Base-by-base conservation (phyloP, 1,140 invertebrate species). In the Oreohelix idahoensis region DNA sequence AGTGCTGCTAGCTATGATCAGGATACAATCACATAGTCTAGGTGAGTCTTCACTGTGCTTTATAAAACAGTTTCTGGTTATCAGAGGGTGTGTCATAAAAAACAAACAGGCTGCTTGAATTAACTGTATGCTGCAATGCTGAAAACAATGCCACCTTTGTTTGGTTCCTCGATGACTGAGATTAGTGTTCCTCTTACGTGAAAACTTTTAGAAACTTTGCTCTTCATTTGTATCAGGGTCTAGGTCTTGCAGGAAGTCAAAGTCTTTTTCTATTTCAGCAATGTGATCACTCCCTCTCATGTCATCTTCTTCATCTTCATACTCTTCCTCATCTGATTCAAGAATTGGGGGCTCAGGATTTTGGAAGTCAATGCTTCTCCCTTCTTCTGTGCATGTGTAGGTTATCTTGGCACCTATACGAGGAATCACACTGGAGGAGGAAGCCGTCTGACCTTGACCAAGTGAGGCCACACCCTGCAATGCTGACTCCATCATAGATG, bases 181-280 rank as follows among this genome's bases (percentile, higher is more conserved):
- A 58, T 58, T 58, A 11, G 17, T n/a, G 26, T 15, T 58, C 5
- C 53, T 20, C 20, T 32, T 8, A 32, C 20, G 2, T 32, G 0
- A 32, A 13, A 32, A 32, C 11, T 1, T 66, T 66, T 23, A 66
- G 63, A 66, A 66, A 8, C 5, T 1, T 66, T 66, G 10, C 11
- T 66, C 29, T n/a, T 66, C 77, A 36, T 23, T 32, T 8, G 26
- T 10, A 29, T 73, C 79, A 66, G 79, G 69, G 58, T 90, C 90
- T 84, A 89, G 87, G 15, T 90, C 87, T n/a, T 88, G 86, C 32
- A 91, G 77, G 85, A 91, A 91, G 32, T 91, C 90, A 88, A 91
- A 91, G 75, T 91, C 90, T 74, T 89, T 89, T 69, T 87, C 87
- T 81, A 89, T 89, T 78, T 90, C 86, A 29, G 84, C 83, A 49